Percentiles rank a stretch among this genome's conserved stretches.
Conservation (phyloP, 2,888 invertebrate species). For the Stenurella melanura region DNA sequence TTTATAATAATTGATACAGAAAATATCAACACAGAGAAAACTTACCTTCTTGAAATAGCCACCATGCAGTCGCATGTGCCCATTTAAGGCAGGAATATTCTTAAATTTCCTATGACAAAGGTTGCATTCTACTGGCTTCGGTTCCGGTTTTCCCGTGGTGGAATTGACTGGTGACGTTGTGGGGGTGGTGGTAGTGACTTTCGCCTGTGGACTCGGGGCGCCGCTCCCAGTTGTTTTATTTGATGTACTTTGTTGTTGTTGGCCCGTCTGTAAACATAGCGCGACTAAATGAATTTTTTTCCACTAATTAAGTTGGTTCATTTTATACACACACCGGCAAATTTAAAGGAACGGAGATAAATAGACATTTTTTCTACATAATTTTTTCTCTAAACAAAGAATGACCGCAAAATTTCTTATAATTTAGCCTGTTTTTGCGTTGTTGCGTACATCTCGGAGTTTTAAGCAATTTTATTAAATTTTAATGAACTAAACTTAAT, state of each 20-base stretch:
- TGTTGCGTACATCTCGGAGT: too few relatives aligned
- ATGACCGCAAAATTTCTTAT: too few relatives aligned
- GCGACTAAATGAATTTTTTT: constrained; percentile 52
- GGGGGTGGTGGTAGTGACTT: constrained; percentile 69
- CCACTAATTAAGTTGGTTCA: constrained; percentile 45
- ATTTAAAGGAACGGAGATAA: too few relatives aligned
- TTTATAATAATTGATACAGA: too few relatives aligned
- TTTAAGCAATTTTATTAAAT: too few relatives aligned
- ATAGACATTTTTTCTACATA: too few relatives aligned
- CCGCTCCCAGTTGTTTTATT: constrained; percentile 62
- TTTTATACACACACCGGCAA: too few relatives aligned
- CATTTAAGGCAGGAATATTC: constrained; percentile 97
- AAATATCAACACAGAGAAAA: not conserved
- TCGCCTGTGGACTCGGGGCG: constrained; percentile 68
- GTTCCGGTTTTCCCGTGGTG: constrained; percentile 76
- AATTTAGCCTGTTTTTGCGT: too few relatives aligned
- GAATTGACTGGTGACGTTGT: constrained; percentile 67
- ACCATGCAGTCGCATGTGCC: constrained; percentile 98
- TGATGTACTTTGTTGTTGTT: constrained; percentile 63
- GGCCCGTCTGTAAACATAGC: constrained; percentile 59
- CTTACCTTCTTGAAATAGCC: constrained; percentile 95
- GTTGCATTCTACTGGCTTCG: constrained; percentile 95
- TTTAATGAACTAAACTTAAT: too few relatives aligned
- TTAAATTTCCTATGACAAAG: constrained; percentile 97
- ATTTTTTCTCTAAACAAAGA: too few relatives aligned